Evolutionary conservation across 1,140 invertebrate genomes (phyloP).

Genomic region (Scylla paramamosain): DNA sequence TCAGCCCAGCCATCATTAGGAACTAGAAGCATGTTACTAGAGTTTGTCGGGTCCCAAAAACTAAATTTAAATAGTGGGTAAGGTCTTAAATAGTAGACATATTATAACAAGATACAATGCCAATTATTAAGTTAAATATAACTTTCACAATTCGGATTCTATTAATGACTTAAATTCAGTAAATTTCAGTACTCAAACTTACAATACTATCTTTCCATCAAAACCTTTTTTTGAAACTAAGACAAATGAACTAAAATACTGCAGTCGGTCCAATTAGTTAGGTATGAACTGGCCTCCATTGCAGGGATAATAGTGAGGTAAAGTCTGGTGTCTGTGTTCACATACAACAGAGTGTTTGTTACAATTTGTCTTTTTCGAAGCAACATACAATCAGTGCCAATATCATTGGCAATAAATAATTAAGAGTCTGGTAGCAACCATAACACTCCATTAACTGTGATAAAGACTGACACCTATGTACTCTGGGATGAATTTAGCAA

Average conservation of each 20-base stretch:
- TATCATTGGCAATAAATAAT: constrained; percentile 65
- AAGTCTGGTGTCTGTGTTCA: constrained; percentile 72
- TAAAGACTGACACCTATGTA: constrained; percentile 59
- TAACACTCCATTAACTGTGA: constrained; percentile 72
- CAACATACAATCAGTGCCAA: constrained; percentile 70
- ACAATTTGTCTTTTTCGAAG: constrained; percentile 72
- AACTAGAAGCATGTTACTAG: constrained; percentile 59
- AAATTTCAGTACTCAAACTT: neutral
- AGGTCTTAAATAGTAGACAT: no score
- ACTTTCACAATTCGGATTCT: no score
- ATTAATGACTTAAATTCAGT: no score
- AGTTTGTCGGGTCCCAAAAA: constrained; percentile 4
- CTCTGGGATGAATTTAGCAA: constrained; percentile 38
- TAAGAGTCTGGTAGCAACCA: constrained; percentile 69
- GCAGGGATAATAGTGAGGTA: constrained; percentile 73
- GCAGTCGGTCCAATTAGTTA: constrained; percentile 74
- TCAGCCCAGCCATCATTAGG: constrained; percentile 62
- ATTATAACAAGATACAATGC: no score
- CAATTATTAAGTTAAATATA: no score
- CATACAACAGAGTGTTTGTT: constrained; percentile 74
- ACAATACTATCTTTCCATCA: neutral
- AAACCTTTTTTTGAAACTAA: constrained; percentile 8
- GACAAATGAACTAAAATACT: constrained; percentile 57
- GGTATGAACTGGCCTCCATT: constrained; percentile 74
- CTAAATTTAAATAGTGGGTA: neutral